These are phyloP conservation scores for Lemur catta DNA, from an alignment of 2,797 vertebrate species.

Conservation along the genomic window DNA sequence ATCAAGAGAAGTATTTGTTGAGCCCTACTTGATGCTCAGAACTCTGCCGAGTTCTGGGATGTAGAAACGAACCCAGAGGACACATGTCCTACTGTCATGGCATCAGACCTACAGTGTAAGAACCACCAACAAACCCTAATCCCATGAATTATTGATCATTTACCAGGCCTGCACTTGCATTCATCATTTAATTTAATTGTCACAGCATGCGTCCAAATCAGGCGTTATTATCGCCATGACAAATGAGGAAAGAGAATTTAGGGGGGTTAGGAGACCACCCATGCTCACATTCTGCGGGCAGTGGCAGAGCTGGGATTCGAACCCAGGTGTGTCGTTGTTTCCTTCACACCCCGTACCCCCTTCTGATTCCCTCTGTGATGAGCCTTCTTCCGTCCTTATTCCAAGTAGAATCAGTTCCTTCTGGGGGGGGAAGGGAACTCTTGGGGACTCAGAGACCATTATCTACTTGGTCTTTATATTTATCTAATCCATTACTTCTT, in stretches of 20 bases:
- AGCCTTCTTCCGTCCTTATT: conserved; percentile 2
- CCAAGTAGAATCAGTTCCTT: background rate
- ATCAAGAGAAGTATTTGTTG: accelerated
- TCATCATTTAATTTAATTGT: background rate
- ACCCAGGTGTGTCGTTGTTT: accelerated
- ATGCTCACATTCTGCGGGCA: accelerated
- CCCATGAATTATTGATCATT: background rate
- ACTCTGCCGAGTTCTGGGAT: too few species aligned
- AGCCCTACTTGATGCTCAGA: background rate
- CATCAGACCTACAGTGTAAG: background rate
- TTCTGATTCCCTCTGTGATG: background rate
- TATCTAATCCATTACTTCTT: background rate
- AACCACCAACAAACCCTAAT: background rate
- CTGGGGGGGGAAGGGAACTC: accelerated
- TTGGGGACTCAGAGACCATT: accelerated
- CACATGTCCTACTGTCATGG: accelerated
- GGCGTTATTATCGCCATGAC: accelerated
- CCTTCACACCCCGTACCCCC: background rate
- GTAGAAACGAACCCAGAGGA: background rate
- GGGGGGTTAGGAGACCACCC: too few species aligned
- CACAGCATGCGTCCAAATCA: background rate
- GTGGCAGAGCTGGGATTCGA: background rate
- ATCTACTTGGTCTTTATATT: background rate
- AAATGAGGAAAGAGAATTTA: accelerated
- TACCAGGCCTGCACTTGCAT: conserved; percentile 19